phyloP scores from a whole-genome alignment of 2,113 vertebrate genomes.

The Rhipidura dahli region DNA sequence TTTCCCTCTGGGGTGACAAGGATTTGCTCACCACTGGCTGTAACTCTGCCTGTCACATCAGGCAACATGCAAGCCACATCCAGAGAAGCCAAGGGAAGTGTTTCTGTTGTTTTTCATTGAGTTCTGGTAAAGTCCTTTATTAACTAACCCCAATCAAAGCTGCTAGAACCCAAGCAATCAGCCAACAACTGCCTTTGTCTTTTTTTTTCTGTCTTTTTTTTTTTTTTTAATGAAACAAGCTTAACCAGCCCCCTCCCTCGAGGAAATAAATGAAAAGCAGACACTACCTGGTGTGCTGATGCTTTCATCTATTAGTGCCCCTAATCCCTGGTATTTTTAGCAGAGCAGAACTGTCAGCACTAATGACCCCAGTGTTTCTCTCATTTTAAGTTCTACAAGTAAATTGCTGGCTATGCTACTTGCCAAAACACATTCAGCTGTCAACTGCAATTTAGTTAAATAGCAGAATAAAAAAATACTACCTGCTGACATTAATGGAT shows the following conservation, averaged over 20 bases:
- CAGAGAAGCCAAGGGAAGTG: background rate
- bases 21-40: background rate
- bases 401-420: background rate
- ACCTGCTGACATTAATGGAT: constrained; percentile 26
- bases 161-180: background rate
- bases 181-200: background rate
- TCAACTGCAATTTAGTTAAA: constrained; percentile 51
- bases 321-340: constrained; percentile 5
- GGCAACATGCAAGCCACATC: background rate
- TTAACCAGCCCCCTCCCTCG: background rate
- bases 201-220: background rate
- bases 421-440: constrained; percentile 49
- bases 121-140: background rate
- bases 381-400: constrained; percentile 5
- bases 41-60: background rate
- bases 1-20: background rate
- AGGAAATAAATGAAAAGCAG: constrained; percentile 12
- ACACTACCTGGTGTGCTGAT: background rate
- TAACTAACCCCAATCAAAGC: background rate
- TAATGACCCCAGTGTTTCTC: background rate
- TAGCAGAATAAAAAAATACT: constrained; percentile 22
- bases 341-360: background rate
- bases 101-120: rapidly evolving
- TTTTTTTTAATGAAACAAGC: background rate
- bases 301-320: background rate